Conservation (phyloP, 2,113 vertebrate species). For the Laticauda colubrina region DNA sequence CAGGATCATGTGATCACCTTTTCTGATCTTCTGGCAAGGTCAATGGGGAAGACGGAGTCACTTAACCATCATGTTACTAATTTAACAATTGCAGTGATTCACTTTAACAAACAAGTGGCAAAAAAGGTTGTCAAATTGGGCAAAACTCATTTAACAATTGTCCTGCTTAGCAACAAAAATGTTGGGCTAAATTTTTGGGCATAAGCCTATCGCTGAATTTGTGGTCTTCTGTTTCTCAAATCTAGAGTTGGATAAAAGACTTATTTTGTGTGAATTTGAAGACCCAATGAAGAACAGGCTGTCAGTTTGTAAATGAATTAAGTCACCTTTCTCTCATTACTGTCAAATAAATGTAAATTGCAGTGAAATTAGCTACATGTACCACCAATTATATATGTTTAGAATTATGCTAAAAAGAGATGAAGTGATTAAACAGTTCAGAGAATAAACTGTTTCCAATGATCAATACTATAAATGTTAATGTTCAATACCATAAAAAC, state of each 20-base stretch:
- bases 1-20: too few relatives aligned
- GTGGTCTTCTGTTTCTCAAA: not conserved
- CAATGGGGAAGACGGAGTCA: too few relatives aligned
- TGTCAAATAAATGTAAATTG: not conserved
- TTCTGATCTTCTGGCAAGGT: too few relatives aligned
- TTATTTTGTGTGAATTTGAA: not conserved
- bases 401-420: not conserved
- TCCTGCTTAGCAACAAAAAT: too few relatives aligned
- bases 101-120: too few relatives aligned
- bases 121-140: too few relatives aligned
- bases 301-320: not conserved
- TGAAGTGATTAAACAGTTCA: not conserved
- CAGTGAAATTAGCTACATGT: not conserved
- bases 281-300: not conserved
- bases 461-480: not conserved
- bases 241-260: not conserved
- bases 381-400: not conserved
- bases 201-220: not conserved
- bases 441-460: not conserved
- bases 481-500: not conserved
- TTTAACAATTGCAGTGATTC: too few relatives aligned
- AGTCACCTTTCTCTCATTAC: not conserved
- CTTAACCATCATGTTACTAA: too few relatives aligned
- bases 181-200: too few relatives aligned
- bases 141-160: too few relatives aligned